Percentiles rank a stretch among this genome's conserved stretches.
phyloP scores from a whole-genome alignment of 53 echinoderm and acorn worm genomes.

The Paelopatides confundens region DNA sequence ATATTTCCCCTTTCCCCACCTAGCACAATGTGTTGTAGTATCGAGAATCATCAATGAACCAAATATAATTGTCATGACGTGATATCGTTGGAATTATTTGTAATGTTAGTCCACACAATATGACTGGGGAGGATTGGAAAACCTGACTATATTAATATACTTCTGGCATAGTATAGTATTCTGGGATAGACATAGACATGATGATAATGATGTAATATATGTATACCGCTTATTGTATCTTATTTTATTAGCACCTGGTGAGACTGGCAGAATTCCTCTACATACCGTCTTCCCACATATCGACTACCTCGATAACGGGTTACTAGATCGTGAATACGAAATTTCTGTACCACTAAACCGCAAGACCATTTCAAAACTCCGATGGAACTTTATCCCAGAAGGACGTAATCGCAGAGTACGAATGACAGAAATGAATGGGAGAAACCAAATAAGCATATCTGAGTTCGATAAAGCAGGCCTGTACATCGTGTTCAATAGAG shows the following conservation, averaged over 20 bases:
- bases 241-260: conserved; percentile 12
- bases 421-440: background rate
- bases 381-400: conserved; percentile 13
- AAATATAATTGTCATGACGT: no score
- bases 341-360: background rate
- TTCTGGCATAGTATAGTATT: no score
- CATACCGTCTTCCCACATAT: background rate
- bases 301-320: background rate
- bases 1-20: no score
- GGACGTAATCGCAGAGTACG: background rate
- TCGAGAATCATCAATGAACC: no score
- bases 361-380: background rate
- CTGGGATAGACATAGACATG: no score
- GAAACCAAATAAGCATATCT: background rate
- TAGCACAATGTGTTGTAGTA: no score
- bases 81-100: no score
- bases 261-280: background rate
- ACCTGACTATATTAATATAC: no score
- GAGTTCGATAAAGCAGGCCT: background rate
- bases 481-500: background rate
- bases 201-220: no score
- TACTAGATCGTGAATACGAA: background rate
- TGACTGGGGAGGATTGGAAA: no score
- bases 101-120: no score
- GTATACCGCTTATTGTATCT: no score